Evolutionary conservation across 2,888 invertebrate genomes (phyloP).

Genomic region (Drosophila multiciliata): DNA sequence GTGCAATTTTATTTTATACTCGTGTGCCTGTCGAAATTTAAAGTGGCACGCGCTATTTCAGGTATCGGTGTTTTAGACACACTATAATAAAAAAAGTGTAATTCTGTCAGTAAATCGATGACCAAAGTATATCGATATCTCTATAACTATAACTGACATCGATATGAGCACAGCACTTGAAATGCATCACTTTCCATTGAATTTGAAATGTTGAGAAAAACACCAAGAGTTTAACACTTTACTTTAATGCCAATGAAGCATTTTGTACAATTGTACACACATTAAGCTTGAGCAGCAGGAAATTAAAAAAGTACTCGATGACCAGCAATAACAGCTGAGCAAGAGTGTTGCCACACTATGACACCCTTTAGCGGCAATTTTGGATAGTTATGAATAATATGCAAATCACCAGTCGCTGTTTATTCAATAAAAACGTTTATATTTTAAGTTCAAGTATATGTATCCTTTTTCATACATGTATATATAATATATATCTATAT

Average conservation of each 20-base stretch:
- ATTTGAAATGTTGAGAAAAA: no score
- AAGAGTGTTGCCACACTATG: conserved; percentile 25
- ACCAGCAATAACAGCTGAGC: conserved; percentile 28
- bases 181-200: background rate
- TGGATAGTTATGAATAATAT: background rate
- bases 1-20: conserved; percentile 24
- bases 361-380: conserved; percentile 6
- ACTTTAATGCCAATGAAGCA: background rate
- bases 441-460: conserved; percentile 67
- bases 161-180: conserved; percentile 20
- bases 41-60: conserved; percentile 57
- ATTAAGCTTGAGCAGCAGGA: background rate
- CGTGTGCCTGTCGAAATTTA: conserved; percentile 46
- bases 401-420: background rate
- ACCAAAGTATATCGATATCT: conserved; percentile 33
- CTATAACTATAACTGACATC: conserved; percentile 12
- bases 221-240: background rate
- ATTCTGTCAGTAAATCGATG: conserved; percentile 54
- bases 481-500: conserved; percentile 36
- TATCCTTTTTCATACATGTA: conserved; percentile 46
- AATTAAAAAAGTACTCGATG: conserved; percentile 23
- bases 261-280: background rate
- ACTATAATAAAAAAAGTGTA: conserved; percentile 47
- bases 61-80: conserved; percentile 59
- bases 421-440: conserved; percentile 76